These are phyloP conservation scores for Dendrocincla tyrannina DNA, from an alignment of 2,797 vertebrate genomes.

Conservation along the genomic window DNA sequence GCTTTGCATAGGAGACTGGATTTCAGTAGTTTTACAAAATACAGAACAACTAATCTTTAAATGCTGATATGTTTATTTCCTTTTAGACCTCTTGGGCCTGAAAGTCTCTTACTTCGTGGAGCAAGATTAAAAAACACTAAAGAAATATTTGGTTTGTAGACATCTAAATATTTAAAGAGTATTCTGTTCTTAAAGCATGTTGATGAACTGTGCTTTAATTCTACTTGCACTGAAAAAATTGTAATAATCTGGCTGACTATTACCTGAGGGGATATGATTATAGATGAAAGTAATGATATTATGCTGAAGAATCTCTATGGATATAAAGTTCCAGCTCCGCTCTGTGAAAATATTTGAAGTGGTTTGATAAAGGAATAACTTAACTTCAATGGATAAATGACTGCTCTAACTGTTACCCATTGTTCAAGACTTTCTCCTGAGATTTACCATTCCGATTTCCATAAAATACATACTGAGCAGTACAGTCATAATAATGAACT, in stretches of 20 bases:
- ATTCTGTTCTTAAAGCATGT: slow-evolving; percentile 4
- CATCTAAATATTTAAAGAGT: slow-evolving; percentile 35
- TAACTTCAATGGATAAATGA: slow-evolving; percentile 4
- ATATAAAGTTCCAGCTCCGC: background rate
- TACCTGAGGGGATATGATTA: background rate
- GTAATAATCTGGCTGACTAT: background rate
- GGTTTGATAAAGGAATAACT: slow-evolving; percentile 30
- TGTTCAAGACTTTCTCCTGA: slow-evolving; percentile 28
- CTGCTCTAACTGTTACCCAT: slow-evolving; percentile 6
- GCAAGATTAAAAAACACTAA: slow-evolving; percentile 98
- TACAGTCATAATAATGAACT: background rate
- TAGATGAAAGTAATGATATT: slow-evolving; percentile 21
- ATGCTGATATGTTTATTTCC: slow-evolving; percentile 31
- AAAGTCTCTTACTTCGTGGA: slow-evolving; percentile 95
- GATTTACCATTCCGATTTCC: slow-evolving; percentile 19
- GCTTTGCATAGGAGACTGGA: background rate
- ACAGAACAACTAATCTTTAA: background rate
- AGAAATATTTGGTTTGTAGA: slow-evolving; percentile 94
- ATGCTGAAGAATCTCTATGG: background rate
- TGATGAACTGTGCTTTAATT: slow-evolving; percentile 26
- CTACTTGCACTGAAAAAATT: background rate
- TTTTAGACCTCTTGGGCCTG: slow-evolving; percentile 91
- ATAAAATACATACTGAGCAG: slow-evolving; percentile 16
- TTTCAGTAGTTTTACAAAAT: background rate
- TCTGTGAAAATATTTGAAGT: slow-evolving; percentile 38